phyloP scores from a whole-genome alignment of 1,140 invertebrate species.

The Trachymyrmex septentrionalis region DNA sequence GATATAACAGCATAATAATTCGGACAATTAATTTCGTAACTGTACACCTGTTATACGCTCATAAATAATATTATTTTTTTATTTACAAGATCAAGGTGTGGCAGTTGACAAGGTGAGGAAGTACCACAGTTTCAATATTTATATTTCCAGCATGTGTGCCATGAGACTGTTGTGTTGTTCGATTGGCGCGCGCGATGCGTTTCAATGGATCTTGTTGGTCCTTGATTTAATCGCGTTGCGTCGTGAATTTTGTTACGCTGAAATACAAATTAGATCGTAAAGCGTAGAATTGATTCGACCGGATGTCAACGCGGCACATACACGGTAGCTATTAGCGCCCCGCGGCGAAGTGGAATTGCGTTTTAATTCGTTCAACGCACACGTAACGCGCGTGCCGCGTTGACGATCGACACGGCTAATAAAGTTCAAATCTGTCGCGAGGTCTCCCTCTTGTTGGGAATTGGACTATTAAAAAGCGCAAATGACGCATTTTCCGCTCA shows the following conservation, averaged over 20 bases:
- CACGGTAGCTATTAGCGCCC: constrained; percentile 37
- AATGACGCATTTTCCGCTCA: constrained; percentile 7
- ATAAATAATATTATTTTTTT: not conserved
- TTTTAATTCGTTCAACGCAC: constrained; percentile 50
- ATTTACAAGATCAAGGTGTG: not conserved
- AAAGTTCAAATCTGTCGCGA: constrained; percentile 43
- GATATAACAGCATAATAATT: too few relatives aligned
- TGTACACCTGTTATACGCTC: not conserved
- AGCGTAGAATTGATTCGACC: constrained; percentile 41
- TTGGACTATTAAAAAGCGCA: constrained; percentile 10
- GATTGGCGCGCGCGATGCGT: constrained; percentile 1
- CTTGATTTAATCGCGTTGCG: constrained; percentile 32
- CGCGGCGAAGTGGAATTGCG: constrained; percentile 26
- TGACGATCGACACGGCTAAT: constrained; percentile 45
- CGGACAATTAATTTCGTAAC: not conserved
- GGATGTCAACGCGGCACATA: constrained; percentile 8
- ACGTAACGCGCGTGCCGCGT: constrained; percentile 19
- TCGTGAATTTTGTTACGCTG: constrained; percentile 24
- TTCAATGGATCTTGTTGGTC: constrained; percentile 36
- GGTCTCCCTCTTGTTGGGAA: not conserved
- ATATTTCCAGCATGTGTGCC: not conserved
- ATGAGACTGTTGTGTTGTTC: not conserved
- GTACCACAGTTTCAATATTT: not conserved
- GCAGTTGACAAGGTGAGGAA: not conserved
- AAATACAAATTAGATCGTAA: constrained; percentile 56